Evolutionary conservation across 2,797 vertebrate species (phyloP).

Genomic region (Pachyuromys duprasi): DNA sequence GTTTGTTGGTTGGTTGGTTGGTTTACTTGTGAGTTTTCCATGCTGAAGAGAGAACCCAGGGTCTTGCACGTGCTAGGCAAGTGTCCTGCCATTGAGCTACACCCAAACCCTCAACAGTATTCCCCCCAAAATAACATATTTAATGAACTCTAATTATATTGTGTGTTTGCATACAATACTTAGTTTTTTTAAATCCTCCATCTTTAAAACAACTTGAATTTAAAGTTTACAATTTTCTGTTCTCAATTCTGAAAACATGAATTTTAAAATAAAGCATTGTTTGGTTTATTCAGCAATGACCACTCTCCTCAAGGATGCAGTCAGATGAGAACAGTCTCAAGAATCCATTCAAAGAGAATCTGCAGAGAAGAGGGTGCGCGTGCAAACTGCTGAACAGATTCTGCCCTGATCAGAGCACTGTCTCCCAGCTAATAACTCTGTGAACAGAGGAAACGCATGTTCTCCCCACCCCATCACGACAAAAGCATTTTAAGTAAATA

Average conservation of each 20-base stretch:
- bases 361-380: background rate
- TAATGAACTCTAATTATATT: conserved; percentile 9
- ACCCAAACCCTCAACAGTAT: background rate
- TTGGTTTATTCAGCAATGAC: background rate
- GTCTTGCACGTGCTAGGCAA: background rate
- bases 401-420: background rate
- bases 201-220: conserved; percentile 21
- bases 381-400: background rate
- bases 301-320: conserved; percentile 27
- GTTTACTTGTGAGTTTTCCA: background rate
- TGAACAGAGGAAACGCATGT: conserved; percentile 7
- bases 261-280: conserved; percentile 18
- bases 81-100: background rate
- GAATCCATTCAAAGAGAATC: background rate
- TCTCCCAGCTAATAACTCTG: background rate
- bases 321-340: conserved; percentile 26
- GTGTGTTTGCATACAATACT: background rate
- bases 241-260: conserved; percentile 12
- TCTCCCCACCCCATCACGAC: background rate
- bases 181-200: conserved; percentile 30
- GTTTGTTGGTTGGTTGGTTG: background rate
- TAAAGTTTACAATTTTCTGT: conserved; percentile 40
- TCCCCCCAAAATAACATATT: background rate
- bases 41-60: background rate
- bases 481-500: conserved; percentile 49